Conservation (phyloP, 1,140 invertebrate genomes). For the Bombus difficillimus region DNA sequence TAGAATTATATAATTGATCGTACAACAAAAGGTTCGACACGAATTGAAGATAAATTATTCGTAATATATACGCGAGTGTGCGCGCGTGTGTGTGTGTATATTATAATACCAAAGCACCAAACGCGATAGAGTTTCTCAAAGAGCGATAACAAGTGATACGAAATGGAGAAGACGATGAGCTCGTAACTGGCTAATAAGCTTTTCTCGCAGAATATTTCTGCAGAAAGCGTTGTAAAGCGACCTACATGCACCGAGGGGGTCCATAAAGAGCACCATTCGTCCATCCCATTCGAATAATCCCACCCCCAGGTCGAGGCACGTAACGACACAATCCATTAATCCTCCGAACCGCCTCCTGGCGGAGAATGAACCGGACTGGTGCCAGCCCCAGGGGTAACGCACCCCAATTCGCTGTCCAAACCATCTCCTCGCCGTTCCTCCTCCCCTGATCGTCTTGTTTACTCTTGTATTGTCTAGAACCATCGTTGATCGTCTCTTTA, state of each 20-base stretch:
- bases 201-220: too few species aligned
- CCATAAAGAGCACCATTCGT: background rate
- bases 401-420: constrained; percentile 66
- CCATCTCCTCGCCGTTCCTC: constrained; percentile 73
- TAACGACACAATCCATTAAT: constrained; percentile 63
- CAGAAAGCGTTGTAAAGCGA: background rate
- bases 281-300: background rate
- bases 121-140: too few species aligned
- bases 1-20: background rate
- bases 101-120: too few species aligned
- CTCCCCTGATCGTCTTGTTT: constrained; percentile 80
- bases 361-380: constrained; percentile 62
- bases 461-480: constrained; percentile 80
- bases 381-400: constrained; percentile 69
- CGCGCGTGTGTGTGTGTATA: too few species aligned
- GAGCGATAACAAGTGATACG: too few species aligned
- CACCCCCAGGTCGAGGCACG: constrained; percentile 37
- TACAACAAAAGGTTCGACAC: background rate
- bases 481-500: constrained; percentile 11
- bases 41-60: too few species aligned
- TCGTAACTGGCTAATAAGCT: too few species aligned
- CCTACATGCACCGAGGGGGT: background rate
- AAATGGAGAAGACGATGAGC: too few species aligned
- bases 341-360: constrained; percentile 70
- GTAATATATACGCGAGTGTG: too few species aligned